These are phyloP conservation scores for Lasioglossum albipes DNA, from an alignment of 1,140 invertebrate genomes.

Conservation along the genomic window DNA sequence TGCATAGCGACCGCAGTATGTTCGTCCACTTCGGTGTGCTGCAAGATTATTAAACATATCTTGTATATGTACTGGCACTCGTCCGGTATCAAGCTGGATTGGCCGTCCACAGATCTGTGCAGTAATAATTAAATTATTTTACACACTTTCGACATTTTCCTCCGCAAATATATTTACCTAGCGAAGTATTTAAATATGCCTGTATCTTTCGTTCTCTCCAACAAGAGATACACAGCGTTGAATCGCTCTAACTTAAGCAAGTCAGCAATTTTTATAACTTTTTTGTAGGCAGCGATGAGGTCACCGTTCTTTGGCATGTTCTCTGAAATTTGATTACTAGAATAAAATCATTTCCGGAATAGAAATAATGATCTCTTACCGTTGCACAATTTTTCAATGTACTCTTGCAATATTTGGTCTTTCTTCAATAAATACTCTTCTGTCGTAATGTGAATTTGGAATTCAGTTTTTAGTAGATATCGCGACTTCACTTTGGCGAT, in stretches of 20 bases:
- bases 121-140: not conserved
- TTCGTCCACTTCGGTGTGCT: constrained; percentile 26
- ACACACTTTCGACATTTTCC: not conserved
- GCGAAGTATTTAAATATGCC: constrained; percentile 53
- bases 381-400: constrained; percentile 43
- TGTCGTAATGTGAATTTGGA: constrained; percentile 56
- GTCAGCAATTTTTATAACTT: constrained; percentile 59
- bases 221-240: constrained; percentile 52
- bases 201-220: constrained; percentile 45
- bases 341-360: constrained; percentile 1
- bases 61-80: constrained; percentile 43
- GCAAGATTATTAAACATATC: constrained; percentile 42
- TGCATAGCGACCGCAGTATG: constrained; percentile 20
- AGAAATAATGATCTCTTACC: constrained; percentile 48
- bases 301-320: constrained; percentile 3
- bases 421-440: constrained; percentile 59
- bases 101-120: constrained; percentile 10
- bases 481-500: constrained; percentile 60
- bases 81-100: constrained; percentile 17
- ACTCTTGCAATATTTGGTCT: constrained; percentile 57
- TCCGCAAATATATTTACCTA: constrained; percentile 42
- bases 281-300: constrained; percentile 32
- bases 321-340: constrained; percentile 12
- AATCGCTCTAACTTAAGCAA: constrained; percentile 58
- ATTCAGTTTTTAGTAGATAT: constrained; percentile 64